These are phyloP conservation scores for Tenthredo livida DNA, from an alignment of 2,888 invertebrate species.

Conservation along the genomic window DNA sequence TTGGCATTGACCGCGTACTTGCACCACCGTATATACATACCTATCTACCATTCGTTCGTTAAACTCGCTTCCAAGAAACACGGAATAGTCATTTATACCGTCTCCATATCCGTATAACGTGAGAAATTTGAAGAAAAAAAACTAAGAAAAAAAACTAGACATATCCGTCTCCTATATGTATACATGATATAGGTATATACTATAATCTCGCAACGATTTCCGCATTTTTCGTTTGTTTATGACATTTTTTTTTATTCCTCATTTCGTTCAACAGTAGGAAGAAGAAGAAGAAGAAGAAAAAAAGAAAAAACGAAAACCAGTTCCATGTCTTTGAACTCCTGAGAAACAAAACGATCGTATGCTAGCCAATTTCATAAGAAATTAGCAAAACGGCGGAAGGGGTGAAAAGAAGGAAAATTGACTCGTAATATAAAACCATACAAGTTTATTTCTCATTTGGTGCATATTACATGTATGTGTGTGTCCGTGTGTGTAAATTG, in stretches of 20 bases:
- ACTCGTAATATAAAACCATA: not conserved
- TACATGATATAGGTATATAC: too few species aligned
- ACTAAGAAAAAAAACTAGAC: not conserved
- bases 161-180: not conserved
- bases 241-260: not conserved
- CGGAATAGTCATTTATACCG: constrained; percentile 63
- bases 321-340: not conserved
- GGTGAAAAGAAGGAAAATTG: not conserved
- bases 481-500: not conserved
- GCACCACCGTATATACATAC: constrained; percentile 14
- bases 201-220: not conserved
- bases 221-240: not conserved
- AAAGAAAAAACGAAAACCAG: not conserved
- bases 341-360: not conserved
- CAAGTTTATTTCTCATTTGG: not conserved
- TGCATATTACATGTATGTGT: not conserved
- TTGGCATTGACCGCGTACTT: constrained; percentile 49
- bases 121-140: constrained; percentile 62
- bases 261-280: not conserved
- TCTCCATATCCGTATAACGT: constrained; percentile 55
- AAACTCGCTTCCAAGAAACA: constrained; percentile 58
- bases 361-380: not conserved
- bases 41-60: constrained; percentile 37
- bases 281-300: too few species aligned
- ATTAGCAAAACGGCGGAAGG: not conserved